Evolutionary conservation across 2,113 vertebrate genomes (phyloP).

Genomic region (Amphiprion percula): DNA sequence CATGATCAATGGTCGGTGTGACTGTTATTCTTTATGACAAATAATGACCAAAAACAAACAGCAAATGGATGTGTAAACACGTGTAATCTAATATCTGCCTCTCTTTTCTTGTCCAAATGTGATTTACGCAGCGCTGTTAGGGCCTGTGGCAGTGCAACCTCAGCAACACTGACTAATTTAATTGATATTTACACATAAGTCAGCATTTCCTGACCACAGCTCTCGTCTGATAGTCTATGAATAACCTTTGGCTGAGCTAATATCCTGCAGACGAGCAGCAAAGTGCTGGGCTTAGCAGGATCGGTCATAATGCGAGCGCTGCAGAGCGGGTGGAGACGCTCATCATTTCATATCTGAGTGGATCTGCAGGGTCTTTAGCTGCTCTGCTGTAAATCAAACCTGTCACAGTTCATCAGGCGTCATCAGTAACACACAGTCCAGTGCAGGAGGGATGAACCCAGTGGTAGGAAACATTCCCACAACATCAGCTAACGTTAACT

Average conservation of each 20-base stretch:
- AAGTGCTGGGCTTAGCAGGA: conserved; percentile 81
- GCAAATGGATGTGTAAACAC: conserved; percentile 54
- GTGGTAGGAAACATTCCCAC: no score
- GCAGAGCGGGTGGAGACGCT: conserved; percentile 33
- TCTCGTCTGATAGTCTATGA: conserved; percentile 65
- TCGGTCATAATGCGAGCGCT: conserved; percentile 51
- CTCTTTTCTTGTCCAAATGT: conserved; percentile 55
- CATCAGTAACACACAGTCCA: conserved; percentile 18
- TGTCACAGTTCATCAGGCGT: conserved; percentile 48
- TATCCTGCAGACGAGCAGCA: conserved; percentile 72
- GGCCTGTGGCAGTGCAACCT: conserved; percentile 53
- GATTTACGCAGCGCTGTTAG: conserved; percentile 64
- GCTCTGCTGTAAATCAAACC: conserved; percentile 44
- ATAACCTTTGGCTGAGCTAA: conserved; percentile 71
- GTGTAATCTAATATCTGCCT: conserved; percentile 59
- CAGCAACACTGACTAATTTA: conserved; percentile 79
- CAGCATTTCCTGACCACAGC: conserved; percentile 80
- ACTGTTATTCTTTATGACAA: conserved; percentile 26
- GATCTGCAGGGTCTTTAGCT: conserved; percentile 60
- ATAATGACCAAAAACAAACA: conserved; percentile 27
- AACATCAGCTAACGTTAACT: no score
- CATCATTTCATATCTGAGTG: conserved; percentile 61
- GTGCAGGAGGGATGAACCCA: conserved; percentile 23
- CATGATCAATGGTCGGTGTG: background rate
- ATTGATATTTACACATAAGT: conserved; percentile 80